Base-by-base conservation (phyloP, 2,888 invertebrate species). In the Cenopis cana region DNA sequence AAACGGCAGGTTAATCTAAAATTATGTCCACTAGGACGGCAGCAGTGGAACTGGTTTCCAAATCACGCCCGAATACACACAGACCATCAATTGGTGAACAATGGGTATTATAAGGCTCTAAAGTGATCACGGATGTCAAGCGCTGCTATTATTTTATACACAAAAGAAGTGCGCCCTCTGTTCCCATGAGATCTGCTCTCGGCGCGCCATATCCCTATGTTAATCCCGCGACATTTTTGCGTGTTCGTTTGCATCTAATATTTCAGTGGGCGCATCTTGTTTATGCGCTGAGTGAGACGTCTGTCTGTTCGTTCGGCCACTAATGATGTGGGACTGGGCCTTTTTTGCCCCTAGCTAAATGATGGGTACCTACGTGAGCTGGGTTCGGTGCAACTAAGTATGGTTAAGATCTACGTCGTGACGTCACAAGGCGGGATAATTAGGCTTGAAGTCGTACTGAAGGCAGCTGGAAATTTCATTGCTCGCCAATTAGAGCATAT, bases 281-380 rank as follows among this genome's bases (percentile, higher is more conserved):
- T 90, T 89, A 89, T 91, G 79, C 83, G 77, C 78, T 86, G 92
- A 93, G 86, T 90, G 88, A 93, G 87, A 86, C 82, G 86, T 91
- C 88, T 87, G 88, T 90, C 89, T 79, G 77, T 78, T 78, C 73
- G 75, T 87, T 86, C 76, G 86, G 85, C 82, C 88, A 77, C 90
- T 93, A 92, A 92, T 92, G 92, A 92, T 88, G 85, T 85, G 83
- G 76, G 76, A 78, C 76, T 78, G 54, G 77, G 54, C 87, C 89
- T 88, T 91, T 92, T 92, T 92, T 90, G 90, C 83, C 72, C 74
- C 88, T 86, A 88, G 82, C 88, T 88, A 89, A 89, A 88, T 88
- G 87, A 88, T 81, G 83, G 77, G 74, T 80, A 89, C 24, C 24
- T 24, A 24, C 89, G 89, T 89, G 89, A 80, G 73, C 70, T 80